These are phyloP conservation scores for Macropis europaea DNA, from an alignment of 2,888 invertebrate species.

Conservation along the genomic window DNA sequence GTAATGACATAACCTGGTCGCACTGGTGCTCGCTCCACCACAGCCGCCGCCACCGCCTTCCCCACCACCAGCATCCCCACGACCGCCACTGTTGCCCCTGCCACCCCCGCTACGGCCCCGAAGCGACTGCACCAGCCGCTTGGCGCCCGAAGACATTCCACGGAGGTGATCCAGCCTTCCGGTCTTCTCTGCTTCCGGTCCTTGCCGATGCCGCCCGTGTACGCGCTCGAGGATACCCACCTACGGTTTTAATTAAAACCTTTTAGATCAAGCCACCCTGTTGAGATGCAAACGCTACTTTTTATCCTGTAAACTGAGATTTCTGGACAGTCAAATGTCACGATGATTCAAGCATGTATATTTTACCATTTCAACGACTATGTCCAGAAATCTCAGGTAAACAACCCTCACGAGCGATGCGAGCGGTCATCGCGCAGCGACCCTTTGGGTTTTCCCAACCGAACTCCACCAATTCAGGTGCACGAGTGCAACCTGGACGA, in stretches of 20 bases:
- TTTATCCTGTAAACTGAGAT: no score
- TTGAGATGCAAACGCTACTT: not conserved
- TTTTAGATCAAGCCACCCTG: no score
- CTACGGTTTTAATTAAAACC: conserved; percentile 1
- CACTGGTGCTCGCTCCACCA: conserved; percentile 75
- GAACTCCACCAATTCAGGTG: no score
- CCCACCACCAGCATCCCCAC: conserved; percentile 61
- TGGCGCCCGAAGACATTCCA: conserved; percentile 80
- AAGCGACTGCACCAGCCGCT: conserved; percentile 80
- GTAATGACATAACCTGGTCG: conserved; percentile 77
- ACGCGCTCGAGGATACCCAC: conserved; percentile 44
- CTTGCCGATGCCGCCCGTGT: conserved; percentile 30
- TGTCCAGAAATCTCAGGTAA: no score
- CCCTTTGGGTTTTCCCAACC: no score
- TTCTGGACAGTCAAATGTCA: no score
- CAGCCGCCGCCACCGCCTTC: conserved; percentile 69
- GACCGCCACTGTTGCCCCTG: conserved; percentile 67
- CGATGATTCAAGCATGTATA: no score
- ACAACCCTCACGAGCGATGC: no score
- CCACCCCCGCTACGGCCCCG: conserved; percentile 75
- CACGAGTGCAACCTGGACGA: no score
- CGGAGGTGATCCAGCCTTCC: conserved; percentile 79
- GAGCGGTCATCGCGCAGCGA: no score
- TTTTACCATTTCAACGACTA: no score
- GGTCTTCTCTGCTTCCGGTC: conserved; percentile 54